Evolutionary conservation across 2,797 vertebrate genomes (phyloP).

Genomic region (Xenops minutus): DNA sequence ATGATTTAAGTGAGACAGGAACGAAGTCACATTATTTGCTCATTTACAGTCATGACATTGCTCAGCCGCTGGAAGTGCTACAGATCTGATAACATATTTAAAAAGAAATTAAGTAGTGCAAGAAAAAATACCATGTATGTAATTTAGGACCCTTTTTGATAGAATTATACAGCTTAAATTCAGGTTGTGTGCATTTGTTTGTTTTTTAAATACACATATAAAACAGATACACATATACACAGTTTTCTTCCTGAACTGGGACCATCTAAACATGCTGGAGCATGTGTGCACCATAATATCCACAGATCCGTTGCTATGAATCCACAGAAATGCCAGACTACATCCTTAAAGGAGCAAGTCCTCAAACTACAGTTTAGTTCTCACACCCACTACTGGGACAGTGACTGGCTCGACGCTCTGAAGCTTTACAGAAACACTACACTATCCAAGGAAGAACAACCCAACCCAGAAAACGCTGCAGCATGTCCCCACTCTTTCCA

Average conservation of each 20-base stretch:
- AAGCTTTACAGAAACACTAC: fast-evolving
- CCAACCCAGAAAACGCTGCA: not conserved
- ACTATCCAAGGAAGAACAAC: fast-evolving
- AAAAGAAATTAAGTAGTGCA: not conserved
- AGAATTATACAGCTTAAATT: not conserved
- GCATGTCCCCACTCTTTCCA: fast-evolving
- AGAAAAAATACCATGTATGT: not conserved
- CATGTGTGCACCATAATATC: fast-evolving
- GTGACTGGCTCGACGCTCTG: too few relatives aligned
- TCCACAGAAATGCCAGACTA: not conserved
- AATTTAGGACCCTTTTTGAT: not conserved
- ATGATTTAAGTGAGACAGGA: not conserved
- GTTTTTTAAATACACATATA: fast-evolving
- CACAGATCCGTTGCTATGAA: too few relatives aligned
- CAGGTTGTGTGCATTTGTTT: too few relatives aligned
- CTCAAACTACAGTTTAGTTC: fast-evolving
- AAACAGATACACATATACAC: too few relatives aligned
- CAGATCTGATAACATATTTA: not conserved
- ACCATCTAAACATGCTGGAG: fast-evolving
- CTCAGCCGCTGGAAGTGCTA: not conserved
- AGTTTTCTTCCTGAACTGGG: not conserved
- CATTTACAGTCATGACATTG: not conserved
- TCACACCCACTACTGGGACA: fast-evolving
- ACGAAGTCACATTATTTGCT: not conserved
- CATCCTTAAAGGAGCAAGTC: too few relatives aligned